phyloP scores from a whole-genome alignment of 2,888 invertebrate species.

The Tortrix viridana region DNA sequence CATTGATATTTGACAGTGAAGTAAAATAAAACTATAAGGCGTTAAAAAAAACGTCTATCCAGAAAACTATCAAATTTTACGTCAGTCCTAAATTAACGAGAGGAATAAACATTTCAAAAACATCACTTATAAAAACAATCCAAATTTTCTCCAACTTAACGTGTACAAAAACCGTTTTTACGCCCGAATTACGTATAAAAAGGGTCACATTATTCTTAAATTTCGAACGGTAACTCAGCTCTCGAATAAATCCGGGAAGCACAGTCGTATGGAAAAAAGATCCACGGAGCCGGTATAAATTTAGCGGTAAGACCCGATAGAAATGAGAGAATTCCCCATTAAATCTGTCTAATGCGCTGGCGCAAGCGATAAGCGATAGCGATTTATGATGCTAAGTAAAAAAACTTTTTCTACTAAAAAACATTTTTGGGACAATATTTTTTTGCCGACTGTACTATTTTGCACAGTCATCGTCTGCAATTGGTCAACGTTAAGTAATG shows the following conservation, averaged over 20 bases:
- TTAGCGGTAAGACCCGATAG: constrained; percentile 74
- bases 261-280: constrained; percentile 77
- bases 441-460: too few species aligned
- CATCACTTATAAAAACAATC: too few species aligned
- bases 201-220: constrained; percentile 40
- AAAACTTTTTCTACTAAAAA: not conserved
- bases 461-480: too few species aligned
- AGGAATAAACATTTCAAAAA: too few species aligned
- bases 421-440: too few species aligned
- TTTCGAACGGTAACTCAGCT: constrained; percentile 47
- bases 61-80: too few species aligned
- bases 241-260: constrained; percentile 62
- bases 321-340: constrained; percentile 77
- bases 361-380: constrained; percentile 15
- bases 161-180: constrained; percentile 18
- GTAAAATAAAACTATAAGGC: too few species aligned
- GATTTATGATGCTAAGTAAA: not conserved
- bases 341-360: constrained; percentile 64
- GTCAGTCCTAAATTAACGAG: too few species aligned
- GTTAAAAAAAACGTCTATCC: too few species aligned
- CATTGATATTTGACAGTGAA: too few species aligned
- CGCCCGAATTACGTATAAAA: constrained; percentile 30
- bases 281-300: constrained; percentile 70
- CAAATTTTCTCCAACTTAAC: constrained; percentile 7
- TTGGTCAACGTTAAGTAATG: too few species aligned